Evolutionary conservation across 2,797 vertebrate species (phyloP).

Genomic region (Danio choprae): DNA sequence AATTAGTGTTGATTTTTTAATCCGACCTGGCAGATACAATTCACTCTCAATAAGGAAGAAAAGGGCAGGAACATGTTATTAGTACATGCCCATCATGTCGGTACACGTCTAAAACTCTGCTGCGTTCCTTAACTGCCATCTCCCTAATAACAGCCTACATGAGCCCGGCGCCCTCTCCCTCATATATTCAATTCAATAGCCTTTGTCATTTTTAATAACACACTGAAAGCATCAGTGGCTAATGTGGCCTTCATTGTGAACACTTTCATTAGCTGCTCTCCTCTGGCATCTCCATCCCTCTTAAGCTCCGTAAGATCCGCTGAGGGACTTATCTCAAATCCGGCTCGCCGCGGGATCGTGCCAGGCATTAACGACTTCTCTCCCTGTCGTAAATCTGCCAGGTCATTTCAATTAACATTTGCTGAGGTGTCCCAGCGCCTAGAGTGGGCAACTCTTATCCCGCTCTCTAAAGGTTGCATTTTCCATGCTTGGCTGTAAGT

Average conservation of each 20-base stretch:
- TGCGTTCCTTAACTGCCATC: constrained; percentile 37
- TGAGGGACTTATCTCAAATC: constrained; percentile 57
- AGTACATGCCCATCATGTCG: constrained; percentile 3
- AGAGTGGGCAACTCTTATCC: constrained; percentile 34
- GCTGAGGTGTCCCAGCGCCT: constrained; percentile 41
- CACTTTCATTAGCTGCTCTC: constrained; percentile 59
- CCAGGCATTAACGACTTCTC: constrained; percentile 47
- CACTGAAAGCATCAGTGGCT: constrained; percentile 39
- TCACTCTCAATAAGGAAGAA: constrained; percentile 13
- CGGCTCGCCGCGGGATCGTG: constrained; percentile 19
- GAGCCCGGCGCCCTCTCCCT: constrained; percentile 12
- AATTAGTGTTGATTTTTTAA: not conserved
- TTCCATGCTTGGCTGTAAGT: constrained; percentile 45
- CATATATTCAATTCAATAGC: constrained; percentile 49
- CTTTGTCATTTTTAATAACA: constrained; percentile 59
- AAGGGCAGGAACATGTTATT: constrained; percentile 20
- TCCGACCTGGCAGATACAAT: not conserved
- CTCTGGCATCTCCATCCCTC: constrained; percentile 49
- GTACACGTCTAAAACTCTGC: constrained; percentile 3
- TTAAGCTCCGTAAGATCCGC: constrained; percentile 51
- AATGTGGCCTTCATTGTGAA: constrained; percentile 56
- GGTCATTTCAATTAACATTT: constrained; percentile 65
- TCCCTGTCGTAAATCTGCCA: constrained; percentile 58
- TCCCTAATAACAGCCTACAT: constrained; percentile 22
- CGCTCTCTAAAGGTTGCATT: constrained; percentile 51